Base-by-base conservation (phyloP, 2,797 vertebrate genomes). In the Nyctibius grandis region DNA sequence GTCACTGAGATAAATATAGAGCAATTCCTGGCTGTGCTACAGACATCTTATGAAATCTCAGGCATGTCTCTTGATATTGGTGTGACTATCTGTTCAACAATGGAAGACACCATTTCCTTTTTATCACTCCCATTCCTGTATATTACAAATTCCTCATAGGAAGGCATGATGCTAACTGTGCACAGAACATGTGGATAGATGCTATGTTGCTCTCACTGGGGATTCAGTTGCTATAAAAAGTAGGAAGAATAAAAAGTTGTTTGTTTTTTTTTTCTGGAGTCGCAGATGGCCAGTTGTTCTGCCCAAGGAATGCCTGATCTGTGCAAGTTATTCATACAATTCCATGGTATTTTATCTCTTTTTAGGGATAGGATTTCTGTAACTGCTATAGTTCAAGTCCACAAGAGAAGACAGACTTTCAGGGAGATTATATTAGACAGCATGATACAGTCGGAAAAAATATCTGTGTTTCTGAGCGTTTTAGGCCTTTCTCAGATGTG, bases 121-220 rank as follows among this genome's bases (percentile, higher is more conserved):
- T 74, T 47, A 22, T 38, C 7, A 6, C 4, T 64, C 25, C 28
- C 26, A 5, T 60, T 84, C 50, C 34, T 42, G 12, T 6, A 16
- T 42, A 34, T 13, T 54, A 15, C 9, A 91, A 50, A 87, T 75
- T 72, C 59, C 74, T 85, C 31, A 22, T 7, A 40, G 18, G 36
- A 81, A 78, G 31, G 11, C 10, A 18, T 1, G 6, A n/a, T 0
- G 0, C 7, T 51, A 18, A 45, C 15, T 38, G 17, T n/a, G 54
- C 40, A 45, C 34, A 61, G 26, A 73, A 15, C 13, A 4, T 0
- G 6, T 15, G 51, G 44, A 5, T 12, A 42, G 69, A 31, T 25
- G 19, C 13, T 31, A 17, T 1, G 0, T 6, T 70, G 11, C 19
- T 75, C 60, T 64, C 53, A 25, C 7, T 40, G 12, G 38, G 25